Evolutionary conservation across 2,113 vertebrate species (phyloP).

Genomic region (rat (Rattus norvegicus)): GRCr8 NC_086026.1:19618001-19618500

Average conservation of each 20-base stretch:
- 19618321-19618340: neutral
- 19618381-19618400: neutral
- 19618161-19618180: neutral
- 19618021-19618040: slow-evolving; percentile 19
- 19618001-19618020: slow-evolving; percentile 23
- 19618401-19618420: neutral
- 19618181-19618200: neutral
- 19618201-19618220: neutral
- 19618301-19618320: neutral
- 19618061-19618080: slow-evolving; percentile 22
- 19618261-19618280: neutral
- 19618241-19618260: neutral
- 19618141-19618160: neutral
- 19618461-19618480: no score
- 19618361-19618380: neutral
- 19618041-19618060: slow-evolving; percentile 21
- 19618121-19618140: neutral
- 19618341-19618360: neutral
- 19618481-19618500: no score
- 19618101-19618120: neutral
- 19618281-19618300: neutral
- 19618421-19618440: neutral
- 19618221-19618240: neutral
- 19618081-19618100: neutral
- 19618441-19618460: neutral